phyloP scores from a whole-genome alignment of 2,888 invertebrate species.

The Pollenia amentaria region DNA sequence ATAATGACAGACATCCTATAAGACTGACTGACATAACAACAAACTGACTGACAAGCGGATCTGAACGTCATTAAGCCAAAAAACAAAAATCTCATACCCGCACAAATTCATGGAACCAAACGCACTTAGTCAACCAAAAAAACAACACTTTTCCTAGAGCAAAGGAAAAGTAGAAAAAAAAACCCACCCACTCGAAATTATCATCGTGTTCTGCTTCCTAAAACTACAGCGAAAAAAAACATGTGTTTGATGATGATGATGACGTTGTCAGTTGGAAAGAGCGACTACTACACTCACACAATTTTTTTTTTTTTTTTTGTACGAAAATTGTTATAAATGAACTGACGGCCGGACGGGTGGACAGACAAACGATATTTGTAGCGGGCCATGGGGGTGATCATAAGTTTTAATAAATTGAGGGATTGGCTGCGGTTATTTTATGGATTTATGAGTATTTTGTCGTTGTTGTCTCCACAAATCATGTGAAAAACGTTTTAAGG shows the following conservation, averaged over 20 bases:
- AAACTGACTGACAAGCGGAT: constrained; percentile 49
- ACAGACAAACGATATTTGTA: background rate
- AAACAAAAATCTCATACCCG: background rate
- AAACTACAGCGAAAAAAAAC: constrained; percentile 33
- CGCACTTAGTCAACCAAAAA: constrained; percentile 1
- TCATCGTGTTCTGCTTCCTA: constrained; percentile 23
- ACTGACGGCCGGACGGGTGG: background rate
- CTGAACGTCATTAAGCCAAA: constrained; percentile 18
- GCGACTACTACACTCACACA: background rate
- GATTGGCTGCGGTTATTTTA: constrained; percentile 27
- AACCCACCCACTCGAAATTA: constrained; percentile 41
- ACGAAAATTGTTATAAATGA: background rate
- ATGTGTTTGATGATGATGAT: constrained; percentile 26
- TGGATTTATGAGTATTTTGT: constrained; percentile 5
- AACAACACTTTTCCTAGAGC: constrained; percentile 16
- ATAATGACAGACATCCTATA: constrained; percentile 30
- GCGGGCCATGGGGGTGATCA: background rate
- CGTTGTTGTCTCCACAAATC: background rate
- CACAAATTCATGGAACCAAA: background rate
- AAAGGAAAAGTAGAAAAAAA: constrained; percentile 2
- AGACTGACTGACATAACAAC: constrained; percentile 32
- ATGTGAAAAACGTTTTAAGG: constrained; percentile 10
- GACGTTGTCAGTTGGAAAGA: background rate
- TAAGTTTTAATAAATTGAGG: constrained; percentile 28
- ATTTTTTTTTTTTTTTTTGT: background rate